Percentiles rank a stretch among this genome's conserved stretches.
phyloP scores from a whole-genome alignment of 2,797 vertebrate genomes.

The Emydoidea blandingii region DNA sequence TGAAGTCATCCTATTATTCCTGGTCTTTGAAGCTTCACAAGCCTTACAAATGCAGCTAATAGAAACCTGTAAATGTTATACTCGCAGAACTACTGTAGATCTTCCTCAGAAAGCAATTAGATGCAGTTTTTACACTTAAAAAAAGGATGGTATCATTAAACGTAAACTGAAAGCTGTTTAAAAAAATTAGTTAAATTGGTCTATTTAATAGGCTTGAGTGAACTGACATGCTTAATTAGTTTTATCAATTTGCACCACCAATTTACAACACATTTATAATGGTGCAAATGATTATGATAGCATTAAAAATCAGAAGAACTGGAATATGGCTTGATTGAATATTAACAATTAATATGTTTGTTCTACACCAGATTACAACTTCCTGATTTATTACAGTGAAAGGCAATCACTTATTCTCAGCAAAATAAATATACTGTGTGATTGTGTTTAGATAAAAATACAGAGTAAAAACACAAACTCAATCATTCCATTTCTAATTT shows the following conservation, averaged over 20 bases:
- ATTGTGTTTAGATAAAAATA: conserved; percentile 38
- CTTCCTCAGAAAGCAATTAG: conserved; percentile 40
- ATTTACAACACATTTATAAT: conserved; percentile 45
- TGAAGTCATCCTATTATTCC: conserved; percentile 25
- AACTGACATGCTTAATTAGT: conserved; percentile 55
- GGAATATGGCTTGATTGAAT: background rate
- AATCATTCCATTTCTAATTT: background rate
- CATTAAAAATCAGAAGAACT: conserved; percentile 45
- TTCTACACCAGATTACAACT: background rate
- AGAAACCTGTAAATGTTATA: conserved; percentile 26
- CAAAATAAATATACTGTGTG: background rate
- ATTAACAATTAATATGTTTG: conserved; percentile 36
- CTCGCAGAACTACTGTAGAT: conserved; percentile 32
- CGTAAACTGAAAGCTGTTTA: conserved; percentile 53
- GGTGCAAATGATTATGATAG: conserved; percentile 29
- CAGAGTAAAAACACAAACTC: background rate
- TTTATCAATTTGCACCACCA: conserved; percentile 62
- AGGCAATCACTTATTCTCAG: background rate
- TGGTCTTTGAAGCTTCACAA: conserved; percentile 17
- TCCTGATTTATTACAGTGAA: background rate
- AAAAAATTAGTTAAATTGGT: conserved; percentile 57
- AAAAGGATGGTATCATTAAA: conserved; percentile 43
- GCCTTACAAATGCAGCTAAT: conserved; percentile 43
- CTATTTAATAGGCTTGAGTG: conserved; percentile 51
- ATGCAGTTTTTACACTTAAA: conserved; percentile 43